Evolutionary conservation across 1,140 invertebrate species (phyloP).

Genomic region (Halictus rubicundus): DNA sequence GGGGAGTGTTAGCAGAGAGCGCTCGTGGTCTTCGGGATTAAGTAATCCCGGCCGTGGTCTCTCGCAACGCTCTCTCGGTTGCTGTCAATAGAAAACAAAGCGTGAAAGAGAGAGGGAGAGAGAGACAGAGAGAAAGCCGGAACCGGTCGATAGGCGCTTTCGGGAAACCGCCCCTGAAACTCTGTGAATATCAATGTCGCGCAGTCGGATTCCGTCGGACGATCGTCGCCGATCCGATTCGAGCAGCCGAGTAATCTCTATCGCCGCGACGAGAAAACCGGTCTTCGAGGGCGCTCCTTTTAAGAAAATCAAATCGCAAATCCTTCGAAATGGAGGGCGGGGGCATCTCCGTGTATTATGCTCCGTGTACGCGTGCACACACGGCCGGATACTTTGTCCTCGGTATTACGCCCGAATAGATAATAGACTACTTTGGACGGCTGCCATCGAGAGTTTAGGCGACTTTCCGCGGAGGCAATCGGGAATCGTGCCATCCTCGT

Average conservation of each 20-base stretch:
- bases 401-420: slow-evolving; percentile 12
- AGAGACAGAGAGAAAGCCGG: not conserved
- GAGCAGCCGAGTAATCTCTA: too few relatives aligned
- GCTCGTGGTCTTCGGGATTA: slow-evolving; percentile 29
- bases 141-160: not conserved
- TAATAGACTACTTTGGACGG: slow-evolving; percentile 30
- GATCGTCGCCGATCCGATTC: not conserved
- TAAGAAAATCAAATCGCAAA: slow-evolving; percentile 46
- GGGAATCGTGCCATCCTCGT: slow-evolving; percentile 15
- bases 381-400: not conserved
- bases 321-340: slow-evolving; percentile 16
- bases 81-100: not conserved
- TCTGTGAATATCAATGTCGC: slow-evolving; percentile 40
- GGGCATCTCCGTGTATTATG: not conserved
- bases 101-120: slow-evolving; percentile 3
- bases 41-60: slow-evolving; percentile 23
- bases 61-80: not conserved
- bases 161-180: not conserved
- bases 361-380: not conserved
- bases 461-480: slow-evolving; percentile 10
- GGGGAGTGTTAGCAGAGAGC: slow-evolving; percentile 1
- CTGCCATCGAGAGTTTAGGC: slow-evolving; percentile 30
- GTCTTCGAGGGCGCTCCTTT: slow-evolving; percentile 6
- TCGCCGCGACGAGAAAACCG: not conserved
- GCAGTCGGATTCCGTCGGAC: not conserved